Conservation (phyloP, 2,888 invertebrate genomes). For the Cordilura impudica region DNA sequence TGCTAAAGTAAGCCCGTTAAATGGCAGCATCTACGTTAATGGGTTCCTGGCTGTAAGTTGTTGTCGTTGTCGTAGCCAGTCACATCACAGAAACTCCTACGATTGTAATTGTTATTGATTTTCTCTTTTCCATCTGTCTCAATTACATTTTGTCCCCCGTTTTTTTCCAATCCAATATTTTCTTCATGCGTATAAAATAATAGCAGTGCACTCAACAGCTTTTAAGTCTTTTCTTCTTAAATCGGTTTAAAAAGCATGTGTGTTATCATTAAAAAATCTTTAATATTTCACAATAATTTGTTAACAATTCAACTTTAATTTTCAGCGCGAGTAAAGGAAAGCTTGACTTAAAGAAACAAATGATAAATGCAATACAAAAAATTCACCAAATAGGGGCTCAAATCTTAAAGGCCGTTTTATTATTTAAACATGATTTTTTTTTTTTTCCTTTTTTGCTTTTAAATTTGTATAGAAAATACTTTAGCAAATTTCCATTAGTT, state of each 20-base stretch:
- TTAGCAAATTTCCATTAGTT: conserved; percentile 19
- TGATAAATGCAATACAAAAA: no score
- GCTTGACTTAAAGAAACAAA: no score
- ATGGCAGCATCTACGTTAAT: conserved; percentile 47
- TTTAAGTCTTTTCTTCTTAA: not conserved
- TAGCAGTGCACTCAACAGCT: not conserved
- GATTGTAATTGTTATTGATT: conserved; percentile 42
- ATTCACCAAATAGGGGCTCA: no score
- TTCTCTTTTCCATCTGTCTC: not conserved
- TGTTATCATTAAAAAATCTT: not conserved
- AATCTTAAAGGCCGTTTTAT: no score
- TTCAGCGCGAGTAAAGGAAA: no score
- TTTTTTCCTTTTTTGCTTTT: not conserved
- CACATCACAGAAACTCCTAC: conserved; percentile 11
- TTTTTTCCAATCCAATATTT: no score
- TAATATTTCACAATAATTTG: not conserved
- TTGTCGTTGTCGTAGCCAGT: conserved; percentile 40
- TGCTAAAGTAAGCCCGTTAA: conserved; percentile 24
- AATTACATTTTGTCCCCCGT: not conserved
- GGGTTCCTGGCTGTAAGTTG: conserved; percentile 41
- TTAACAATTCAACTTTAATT: no score
- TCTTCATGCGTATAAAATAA: not conserved
- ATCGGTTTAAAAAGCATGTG: not conserved
- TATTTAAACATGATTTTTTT: no score
- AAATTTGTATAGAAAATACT: not conserved